Percentiles rank a stretch among this genome's conserved stretches.
phyloP scores from a whole-genome alignment of 2,113 vertebrate genomes.

The Peucedramus taeniatus region DNA sequence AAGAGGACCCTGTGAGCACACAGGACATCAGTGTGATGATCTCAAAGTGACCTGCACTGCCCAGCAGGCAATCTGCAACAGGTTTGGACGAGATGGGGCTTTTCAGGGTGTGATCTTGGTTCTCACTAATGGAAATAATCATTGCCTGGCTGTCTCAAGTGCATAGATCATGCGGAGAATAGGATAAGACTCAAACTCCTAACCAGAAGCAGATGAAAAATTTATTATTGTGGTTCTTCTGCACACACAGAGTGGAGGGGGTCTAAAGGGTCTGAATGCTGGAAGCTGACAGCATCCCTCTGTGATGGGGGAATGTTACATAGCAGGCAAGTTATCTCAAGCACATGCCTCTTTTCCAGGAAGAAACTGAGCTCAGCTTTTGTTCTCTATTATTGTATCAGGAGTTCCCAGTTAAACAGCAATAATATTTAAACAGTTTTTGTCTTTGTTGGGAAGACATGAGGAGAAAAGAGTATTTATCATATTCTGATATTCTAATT shows the following conservation, averaged over 20 bases:
- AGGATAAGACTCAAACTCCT: neutral
- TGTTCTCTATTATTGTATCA: neutral
- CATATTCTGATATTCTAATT: neutral
- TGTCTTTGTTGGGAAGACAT: neutral
- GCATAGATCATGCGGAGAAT: neutral
- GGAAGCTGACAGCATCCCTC: neutral
- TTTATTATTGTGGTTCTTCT: neutral
- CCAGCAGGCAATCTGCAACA: neutral
- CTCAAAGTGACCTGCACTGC: neutral
- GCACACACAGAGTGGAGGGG: neutral
- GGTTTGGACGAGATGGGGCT: slow-evolving; percentile 18
- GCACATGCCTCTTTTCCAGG: neutral
- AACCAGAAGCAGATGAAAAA: slow-evolving; percentile 37
- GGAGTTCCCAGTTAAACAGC: neutral
- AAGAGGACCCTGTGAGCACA: neutral
- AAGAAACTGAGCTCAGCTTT: neutral
- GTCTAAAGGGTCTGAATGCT: neutral
- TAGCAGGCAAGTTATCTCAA: neutral
- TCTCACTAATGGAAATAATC: slow-evolving; percentile 9
- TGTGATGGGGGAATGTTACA: neutral
- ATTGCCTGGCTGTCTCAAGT: neutral
- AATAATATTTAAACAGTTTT: neutral
- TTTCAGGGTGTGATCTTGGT: slow-evolving; percentile 4
- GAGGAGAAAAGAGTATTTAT: neutral
- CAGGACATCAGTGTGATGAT: neutral